Evolutionary conservation across 1,140 invertebrate species (phyloP).

Genomic region (Arctopsyche grandis): DNA sequence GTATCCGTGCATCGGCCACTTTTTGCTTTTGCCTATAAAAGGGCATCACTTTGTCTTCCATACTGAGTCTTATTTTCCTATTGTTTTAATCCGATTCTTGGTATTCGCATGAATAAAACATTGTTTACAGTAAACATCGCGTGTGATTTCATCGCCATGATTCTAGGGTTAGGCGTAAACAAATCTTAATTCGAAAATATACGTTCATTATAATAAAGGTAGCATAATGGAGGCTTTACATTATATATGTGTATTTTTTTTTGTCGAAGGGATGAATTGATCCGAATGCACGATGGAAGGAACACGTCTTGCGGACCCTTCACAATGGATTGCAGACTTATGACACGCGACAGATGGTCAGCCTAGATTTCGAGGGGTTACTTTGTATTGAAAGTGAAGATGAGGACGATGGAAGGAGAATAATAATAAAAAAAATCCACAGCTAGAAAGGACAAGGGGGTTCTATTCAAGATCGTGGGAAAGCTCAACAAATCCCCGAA

Average conservation of each 20-base stretch:
- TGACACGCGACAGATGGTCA: constrained; percentile 50
- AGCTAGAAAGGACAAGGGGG: constrained; percentile 31
- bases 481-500: constrained; percentile 34
- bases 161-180: not conserved
- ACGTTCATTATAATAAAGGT: not conserved
- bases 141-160: not conserved
- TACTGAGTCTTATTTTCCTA: not conserved
- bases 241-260: constrained; percentile 18
- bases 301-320: constrained; percentile 35
- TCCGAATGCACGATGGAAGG: constrained; percentile 15
- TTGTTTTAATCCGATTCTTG: constrained; percentile 2
- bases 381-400: constrained; percentile 45
- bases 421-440: constrained; percentile 29
- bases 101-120: constrained; percentile 5
- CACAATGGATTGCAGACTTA: constrained; percentile 40
- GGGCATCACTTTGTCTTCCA: too few relatives aligned
- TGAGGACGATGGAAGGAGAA: constrained; percentile 18
- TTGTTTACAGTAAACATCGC: not conserved
- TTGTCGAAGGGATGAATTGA: constrained; percentile 41
- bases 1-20: too few relatives aligned
- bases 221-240: not conserved
- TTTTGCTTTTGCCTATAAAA: too few relatives aligned
- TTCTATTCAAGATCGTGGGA: constrained; percentile 47
- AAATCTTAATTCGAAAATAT: not conserved
- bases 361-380: constrained; percentile 45